Conservation (phyloP, 2,888 invertebrate genomes). For the Drymonia ruficornis region DNA sequence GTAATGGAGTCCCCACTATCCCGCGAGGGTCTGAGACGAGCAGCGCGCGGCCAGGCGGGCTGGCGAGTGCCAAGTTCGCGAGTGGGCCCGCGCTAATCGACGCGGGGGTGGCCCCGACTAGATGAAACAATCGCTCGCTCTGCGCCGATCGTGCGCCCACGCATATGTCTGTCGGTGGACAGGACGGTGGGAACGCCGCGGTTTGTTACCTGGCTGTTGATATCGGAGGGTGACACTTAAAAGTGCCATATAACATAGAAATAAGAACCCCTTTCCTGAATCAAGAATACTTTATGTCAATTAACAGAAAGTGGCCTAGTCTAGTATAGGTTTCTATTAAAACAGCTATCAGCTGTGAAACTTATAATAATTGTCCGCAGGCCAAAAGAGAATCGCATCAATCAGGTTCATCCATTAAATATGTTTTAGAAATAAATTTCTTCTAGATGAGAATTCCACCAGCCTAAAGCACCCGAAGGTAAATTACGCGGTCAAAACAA, state of each 20-base stretch:
- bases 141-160: conserved; percentile 38
- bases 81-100: conserved; percentile 13
- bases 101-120: conserved; percentile 37
- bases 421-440: too few species aligned
- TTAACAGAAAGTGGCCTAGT: too few species aligned
- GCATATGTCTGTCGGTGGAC: conserved; percentile 21
- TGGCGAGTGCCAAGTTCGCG: conserved; percentile 19
- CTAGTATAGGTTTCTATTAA: too few species aligned
- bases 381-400: background rate
- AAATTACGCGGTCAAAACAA: background rate
- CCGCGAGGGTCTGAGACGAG: conserved; percentile 18
- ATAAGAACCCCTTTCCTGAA: too few species aligned
- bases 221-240: too few species aligned
- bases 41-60: conserved; percentile 21
- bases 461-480: background rate
- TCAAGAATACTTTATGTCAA: too few species aligned
- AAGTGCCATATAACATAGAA: too few species aligned
- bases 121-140: conserved; percentile 47
- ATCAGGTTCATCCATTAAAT: too few species aligned
- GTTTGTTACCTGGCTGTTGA: conserved; percentile 9
- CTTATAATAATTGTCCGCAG: too few species aligned
- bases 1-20: background rate
- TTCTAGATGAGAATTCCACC: too few species aligned
- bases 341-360: too few species aligned
- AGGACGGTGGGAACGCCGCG: conserved; percentile 17